Percentiles rank a stretch among this genome's conserved stretches.
Conservation (phyloP, 64 coral and sea anemone genomes). For the Stichodactyla helianthus region DNA sequence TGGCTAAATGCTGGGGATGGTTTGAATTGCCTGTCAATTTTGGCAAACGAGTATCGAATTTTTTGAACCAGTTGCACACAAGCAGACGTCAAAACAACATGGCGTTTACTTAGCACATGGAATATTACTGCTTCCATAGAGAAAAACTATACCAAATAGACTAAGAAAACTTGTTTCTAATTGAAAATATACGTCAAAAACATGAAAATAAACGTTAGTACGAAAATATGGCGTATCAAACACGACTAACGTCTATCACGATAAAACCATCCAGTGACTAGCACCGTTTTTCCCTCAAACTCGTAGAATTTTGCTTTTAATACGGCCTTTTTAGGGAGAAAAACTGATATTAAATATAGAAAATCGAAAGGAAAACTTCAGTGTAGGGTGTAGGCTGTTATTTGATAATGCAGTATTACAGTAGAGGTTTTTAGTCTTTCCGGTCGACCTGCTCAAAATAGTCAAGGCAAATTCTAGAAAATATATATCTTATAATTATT, state of each 20-base stretch:
- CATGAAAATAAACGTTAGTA: background rate
- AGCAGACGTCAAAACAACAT: conserved; percentile 26
- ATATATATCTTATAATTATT: background rate
- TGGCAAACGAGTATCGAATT: background rate
- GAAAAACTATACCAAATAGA: background rate
- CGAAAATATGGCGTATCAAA: conserved; percentile 15
- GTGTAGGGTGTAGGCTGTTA: conserved; percentile 23
- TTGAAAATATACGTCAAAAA: background rate
- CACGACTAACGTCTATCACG: background rate
- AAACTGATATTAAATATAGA: background rate
- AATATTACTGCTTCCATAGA: conserved; percentile 3
- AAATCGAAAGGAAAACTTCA: conserved; percentile 8
- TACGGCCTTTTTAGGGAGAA: background rate
- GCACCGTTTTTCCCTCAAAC: background rate
- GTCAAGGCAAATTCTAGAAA: conserved; percentile 4
- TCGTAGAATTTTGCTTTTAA: background rate
- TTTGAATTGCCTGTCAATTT: background rate
- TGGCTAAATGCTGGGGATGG: background rate
- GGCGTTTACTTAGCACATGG: conserved; percentile 19
- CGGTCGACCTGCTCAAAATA: conserved; percentile 8
- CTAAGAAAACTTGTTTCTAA: background rate
- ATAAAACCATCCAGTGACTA: background rate
- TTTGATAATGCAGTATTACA: background rate
- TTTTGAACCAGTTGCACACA: conserved; percentile 14
- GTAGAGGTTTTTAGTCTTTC: conserved; percentile 2